Conservation (phyloP, 2,113 vertebrate species). For the Trogon surrucura region DNA sequence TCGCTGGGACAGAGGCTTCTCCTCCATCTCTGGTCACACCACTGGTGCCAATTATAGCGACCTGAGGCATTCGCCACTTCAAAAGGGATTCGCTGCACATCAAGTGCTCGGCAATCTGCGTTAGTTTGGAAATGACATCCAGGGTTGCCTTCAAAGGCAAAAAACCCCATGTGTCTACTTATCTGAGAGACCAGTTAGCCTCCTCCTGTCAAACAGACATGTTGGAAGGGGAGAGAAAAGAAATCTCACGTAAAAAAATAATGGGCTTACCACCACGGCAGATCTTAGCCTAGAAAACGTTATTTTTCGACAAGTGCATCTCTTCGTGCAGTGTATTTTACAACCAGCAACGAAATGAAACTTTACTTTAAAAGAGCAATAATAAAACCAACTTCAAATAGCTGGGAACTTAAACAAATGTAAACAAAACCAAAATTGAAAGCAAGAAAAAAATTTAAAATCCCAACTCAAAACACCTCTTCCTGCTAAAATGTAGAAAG, state of each 20-base stretch:
- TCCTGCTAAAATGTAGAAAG: neutral
- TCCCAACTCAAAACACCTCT: neutral
- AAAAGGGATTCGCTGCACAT: neutral
- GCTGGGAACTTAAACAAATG: neutral
- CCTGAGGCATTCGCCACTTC: neutral
- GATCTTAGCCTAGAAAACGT: neutral
- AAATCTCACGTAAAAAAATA: neutral
- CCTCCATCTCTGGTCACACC: neutral
- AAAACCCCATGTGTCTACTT: neutral
- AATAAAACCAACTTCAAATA: neutral
- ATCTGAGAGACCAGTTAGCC: constrained; percentile 4
- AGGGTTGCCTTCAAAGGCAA: neutral
- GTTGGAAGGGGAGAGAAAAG: neutral
- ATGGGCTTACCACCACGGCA: neutral
- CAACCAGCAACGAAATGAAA: neutral
- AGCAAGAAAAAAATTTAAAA: neutral
- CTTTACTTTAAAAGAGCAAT: neutral
- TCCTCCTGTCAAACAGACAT: neutral
- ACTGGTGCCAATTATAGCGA: neutral
- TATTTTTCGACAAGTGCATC: neutral
- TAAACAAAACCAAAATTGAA: neutral
- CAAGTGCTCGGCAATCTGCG: neutral
- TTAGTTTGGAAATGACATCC: neutral
- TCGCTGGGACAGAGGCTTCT: rapidly evolving
- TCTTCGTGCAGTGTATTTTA: neutral